Evolutionary conservation across 2,888 invertebrate genomes (phyloP).

Genomic region (Atethmia centrago): DNA sequence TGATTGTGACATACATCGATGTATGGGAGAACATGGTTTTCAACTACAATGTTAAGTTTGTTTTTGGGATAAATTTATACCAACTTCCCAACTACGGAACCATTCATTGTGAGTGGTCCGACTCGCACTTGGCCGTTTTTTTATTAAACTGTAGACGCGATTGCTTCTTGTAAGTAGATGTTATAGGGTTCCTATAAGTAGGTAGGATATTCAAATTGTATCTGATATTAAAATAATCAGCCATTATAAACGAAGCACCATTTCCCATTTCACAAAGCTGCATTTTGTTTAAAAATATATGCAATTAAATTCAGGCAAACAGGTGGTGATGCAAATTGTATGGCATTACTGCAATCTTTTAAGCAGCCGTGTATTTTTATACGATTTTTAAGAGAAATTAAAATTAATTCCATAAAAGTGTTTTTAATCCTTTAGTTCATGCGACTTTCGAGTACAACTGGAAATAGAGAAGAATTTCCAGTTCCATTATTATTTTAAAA

Average conservation of each 20-base stretch:
- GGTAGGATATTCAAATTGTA: conserved; percentile 27
- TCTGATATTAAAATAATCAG: conserved; percentile 35
- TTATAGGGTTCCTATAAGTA: not conserved
- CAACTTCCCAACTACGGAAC: too few species aligned
- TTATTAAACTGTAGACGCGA: not conserved
- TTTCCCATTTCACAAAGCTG: conserved; percentile 31
- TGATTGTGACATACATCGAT: too few species aligned
- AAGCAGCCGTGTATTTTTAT: conserved; percentile 33
- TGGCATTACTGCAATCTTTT: conserved; percentile 30
- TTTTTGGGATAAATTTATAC: too few species aligned
- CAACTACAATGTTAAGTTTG: too few species aligned
- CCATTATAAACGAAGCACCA: conserved; percentile 14
- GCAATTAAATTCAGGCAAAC: conserved; percentile 49
- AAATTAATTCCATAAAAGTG: conserved; percentile 22
- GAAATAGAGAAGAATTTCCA: conserved; percentile 25
- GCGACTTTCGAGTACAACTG: conserved; percentile 20
- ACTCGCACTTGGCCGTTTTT: too few species aligned
- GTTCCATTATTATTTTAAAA: conserved; percentile 41
- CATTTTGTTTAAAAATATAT: conserved; percentile 36
- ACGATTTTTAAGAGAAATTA: conserved; percentile 28
- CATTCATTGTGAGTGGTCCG: too few species aligned
- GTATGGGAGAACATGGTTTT: too few species aligned
- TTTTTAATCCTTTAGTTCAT: conserved; percentile 34
- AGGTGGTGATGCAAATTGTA: conserved; percentile 40
- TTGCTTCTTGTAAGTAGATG: not conserved